phyloP scores from a whole-genome alignment of 2,888 invertebrate genomes.

The Heliconius aoede region DNA sequence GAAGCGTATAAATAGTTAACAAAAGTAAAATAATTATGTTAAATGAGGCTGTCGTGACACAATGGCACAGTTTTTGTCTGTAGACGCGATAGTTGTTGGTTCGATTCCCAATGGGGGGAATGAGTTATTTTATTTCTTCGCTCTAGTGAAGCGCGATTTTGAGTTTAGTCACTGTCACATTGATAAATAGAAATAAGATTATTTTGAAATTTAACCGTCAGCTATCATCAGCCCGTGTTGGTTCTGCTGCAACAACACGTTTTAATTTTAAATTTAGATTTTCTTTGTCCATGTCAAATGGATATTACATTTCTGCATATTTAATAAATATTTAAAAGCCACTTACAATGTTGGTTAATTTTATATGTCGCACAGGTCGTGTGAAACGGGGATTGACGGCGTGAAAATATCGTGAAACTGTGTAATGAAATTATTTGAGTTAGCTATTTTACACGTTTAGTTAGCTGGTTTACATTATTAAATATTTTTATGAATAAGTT shows the following conservation, averaged over 20 bases:
- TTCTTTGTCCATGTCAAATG: no score
- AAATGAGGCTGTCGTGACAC: not conserved
- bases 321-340: not conserved
- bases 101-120: not conserved
- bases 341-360: not conserved
- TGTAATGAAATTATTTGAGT: constrained; percentile 10
- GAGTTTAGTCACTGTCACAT: not conserved
- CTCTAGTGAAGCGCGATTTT: not conserved
- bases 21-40: not conserved
- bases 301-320: not conserved
- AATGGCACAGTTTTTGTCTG: no score
- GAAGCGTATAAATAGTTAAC: not conserved
- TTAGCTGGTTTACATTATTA: not conserved
- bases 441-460: not conserved
- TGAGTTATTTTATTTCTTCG: not conserved
- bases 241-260: no score
- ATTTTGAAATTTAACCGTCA: no score
- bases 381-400: not conserved
- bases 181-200: no score
- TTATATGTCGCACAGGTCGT: constrained; percentile 24
- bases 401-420: constrained; percentile 19
- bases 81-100: no score
- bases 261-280: no score
- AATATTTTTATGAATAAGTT: not conserved
- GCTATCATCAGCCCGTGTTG: no score